Base-by-base conservation (phyloP, 2,113 vertebrate species). In the Nothocercus julius region DNA sequence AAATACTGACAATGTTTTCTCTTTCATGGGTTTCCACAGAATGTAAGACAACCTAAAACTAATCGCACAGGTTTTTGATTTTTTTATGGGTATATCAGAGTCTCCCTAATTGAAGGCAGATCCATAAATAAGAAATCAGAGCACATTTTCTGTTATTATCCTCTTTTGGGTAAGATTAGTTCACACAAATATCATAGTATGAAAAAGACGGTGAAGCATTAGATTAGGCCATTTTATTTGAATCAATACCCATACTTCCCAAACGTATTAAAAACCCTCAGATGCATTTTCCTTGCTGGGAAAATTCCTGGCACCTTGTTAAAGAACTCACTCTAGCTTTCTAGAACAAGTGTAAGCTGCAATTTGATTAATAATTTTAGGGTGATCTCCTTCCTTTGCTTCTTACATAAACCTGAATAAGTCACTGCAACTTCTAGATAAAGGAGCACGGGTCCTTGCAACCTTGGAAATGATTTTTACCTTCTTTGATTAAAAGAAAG, bases 81-180 rank as follows among this genome's bases (percentile, higher is more conserved):
- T 87, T 67, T 45, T 45, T 32, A 22, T 19, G n/a, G 13, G 20
- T 73, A 85, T 91, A 54, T 91, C 63, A 54, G 49, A 62, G 40
- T 38, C 36, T 75, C 13, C 72, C 47, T 92, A 77, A 83, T 12
- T 74, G 73, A 95, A 92, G 64, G 36, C 32, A 87, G 54, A 54
- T 67, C 68, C 28, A 75, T 85, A 90, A 91, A 95, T 87, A 90
- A 90, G 91, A 92, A 9, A 74, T 81, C n/a, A 59, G 15, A 36
- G 2, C 20, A 27, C 59, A 70, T 85, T 59, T 54, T 34, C 68
- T 53, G 8, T 82, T 94, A 82, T 86, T 83, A 53, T 85, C 32
- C 73, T 90, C 61, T 75, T 90, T 90, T 86, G 24, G 61, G 27
- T 74, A 88, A 81, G 53, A 79, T 51, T 64, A 80, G 34, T 77